Conservation (phyloP, 2,113 vertebrate genomes). For the Apteryx owenii region DNA sequence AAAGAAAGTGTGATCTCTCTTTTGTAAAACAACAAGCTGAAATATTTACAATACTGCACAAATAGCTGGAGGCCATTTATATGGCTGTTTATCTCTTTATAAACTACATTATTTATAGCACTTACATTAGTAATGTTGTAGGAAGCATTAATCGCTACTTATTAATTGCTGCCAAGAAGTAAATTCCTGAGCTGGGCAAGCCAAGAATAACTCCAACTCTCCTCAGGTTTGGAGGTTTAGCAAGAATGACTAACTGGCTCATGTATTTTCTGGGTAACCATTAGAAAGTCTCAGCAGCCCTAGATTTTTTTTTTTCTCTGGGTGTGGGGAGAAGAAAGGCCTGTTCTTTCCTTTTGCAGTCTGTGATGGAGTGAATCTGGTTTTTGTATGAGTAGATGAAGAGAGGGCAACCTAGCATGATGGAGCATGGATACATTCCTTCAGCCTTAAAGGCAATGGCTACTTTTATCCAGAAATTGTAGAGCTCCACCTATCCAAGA, state of each 20-base stretch:
- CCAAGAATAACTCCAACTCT: slow-evolving; percentile 42
- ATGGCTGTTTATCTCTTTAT: slow-evolving; percentile 72
- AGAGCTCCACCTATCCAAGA: neutral
- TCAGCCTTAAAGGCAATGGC: neutral
- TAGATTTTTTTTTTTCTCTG: neutral
- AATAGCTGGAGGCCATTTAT: slow-evolving; percentile 61
- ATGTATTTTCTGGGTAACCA: neutral
- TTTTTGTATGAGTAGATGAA: neutral
- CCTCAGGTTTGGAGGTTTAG: neutral
- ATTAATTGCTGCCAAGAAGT: slow-evolving; percentile 67
- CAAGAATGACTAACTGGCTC: neutral
- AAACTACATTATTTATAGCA: slow-evolving; percentile 70
- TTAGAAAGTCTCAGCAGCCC: neutral
- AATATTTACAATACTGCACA: slow-evolving; percentile 75
- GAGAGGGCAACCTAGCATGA: neutral
- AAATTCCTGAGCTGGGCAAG: slow-evolving; percentile 49
- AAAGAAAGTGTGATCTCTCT: slow-evolving; percentile 54
- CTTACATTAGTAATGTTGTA: slow-evolving; percentile 46
- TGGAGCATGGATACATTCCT: neutral
- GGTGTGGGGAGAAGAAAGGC: neutral
- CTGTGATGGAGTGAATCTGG: neutral
- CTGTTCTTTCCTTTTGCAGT: neutral
- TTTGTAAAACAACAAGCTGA: slow-evolving; percentile 72
- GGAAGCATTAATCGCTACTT: slow-evolving; percentile 68
- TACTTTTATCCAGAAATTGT: neutral